Evolutionary conservation across 2,113 vertebrate species (phyloP).

Genomic region (Capreolus pygargus): DNA sequence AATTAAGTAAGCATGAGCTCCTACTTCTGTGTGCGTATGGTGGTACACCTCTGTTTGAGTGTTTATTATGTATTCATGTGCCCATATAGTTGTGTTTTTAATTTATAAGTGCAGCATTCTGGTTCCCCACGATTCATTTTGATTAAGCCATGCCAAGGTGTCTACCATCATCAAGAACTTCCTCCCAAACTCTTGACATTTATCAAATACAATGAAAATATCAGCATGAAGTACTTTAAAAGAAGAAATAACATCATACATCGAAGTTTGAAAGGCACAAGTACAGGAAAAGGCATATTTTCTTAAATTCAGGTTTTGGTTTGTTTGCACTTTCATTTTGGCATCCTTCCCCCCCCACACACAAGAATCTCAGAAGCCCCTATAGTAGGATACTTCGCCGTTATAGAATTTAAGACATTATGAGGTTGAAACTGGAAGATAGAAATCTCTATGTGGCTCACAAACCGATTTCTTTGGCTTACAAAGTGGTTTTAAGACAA

Average conservation of each 20-base stretch:
- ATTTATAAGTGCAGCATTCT: background rate
- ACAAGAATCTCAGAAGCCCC: accelerated
- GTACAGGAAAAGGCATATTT: background rate
- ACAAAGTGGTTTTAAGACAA: background rate
- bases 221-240: background rate
- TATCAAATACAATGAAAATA: background rate
- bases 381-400: background rate
- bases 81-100: background rate
- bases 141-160: background rate
- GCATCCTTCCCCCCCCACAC: background rate
- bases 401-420: background rate
- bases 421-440: background rate
- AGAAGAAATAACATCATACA: background rate
- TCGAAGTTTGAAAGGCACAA: background rate
- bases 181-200: background rate
- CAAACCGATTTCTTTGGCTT: background rate
- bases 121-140: background rate
- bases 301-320: background rate
- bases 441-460: background rate
- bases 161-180: background rate
- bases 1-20: background rate
- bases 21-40: background rate
- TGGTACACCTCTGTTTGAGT: background rate
- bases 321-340: background rate
- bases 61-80: background rate